phyloP scores from a whole-genome alignment of 23 tunicate genomes.

The Phallusia fumigata region DNA sequence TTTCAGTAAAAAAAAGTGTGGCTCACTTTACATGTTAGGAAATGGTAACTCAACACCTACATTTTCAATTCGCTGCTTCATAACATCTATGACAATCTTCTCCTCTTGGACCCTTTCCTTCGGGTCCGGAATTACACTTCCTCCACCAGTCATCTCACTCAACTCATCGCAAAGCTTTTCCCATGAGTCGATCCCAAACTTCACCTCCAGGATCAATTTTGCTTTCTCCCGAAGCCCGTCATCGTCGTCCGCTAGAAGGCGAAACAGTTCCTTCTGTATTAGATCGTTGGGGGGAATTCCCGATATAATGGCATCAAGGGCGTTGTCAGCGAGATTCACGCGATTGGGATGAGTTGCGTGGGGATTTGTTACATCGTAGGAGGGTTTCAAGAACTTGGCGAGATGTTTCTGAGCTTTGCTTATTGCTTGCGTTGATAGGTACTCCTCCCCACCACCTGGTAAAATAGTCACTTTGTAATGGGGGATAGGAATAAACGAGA shows the following conservation, averaged over 20 bases:
- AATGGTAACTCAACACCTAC: neutral
- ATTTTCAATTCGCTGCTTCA: neutral
- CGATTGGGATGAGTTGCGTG: constrained; percentile 44
- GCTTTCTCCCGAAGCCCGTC: constrained; percentile 33
- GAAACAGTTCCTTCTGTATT: constrained; percentile 36
- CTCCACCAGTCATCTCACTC: constrained; percentile 25
- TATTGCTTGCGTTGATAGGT: neutral
- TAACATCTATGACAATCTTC: neutral
- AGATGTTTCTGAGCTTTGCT: constrained; percentile 18
- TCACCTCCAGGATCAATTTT: constrained; percentile 36
- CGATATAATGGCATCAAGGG: constrained; percentile 37
- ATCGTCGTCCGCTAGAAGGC: constrained; percentile 36
- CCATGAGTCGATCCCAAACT: constrained; percentile 44
- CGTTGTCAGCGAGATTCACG: constrained; percentile 44
- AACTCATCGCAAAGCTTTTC: constrained; percentile 33
- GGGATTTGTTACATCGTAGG: constrained; percentile 18
- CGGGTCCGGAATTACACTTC: constrained; percentile 7
- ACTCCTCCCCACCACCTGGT: constrained; percentile 23
- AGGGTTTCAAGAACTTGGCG: constrained; percentile 30
- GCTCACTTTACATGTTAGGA: neutral
- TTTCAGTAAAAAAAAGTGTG: neutral
- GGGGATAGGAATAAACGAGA: too few relatives aligned
- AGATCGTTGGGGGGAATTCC: constrained; percentile 16
- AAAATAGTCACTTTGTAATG: too few relatives aligned
- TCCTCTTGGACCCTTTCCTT: neutral